These are phyloP conservation scores for Drosophila neoperkinsi DNA, from an alignment of 2,888 invertebrate genomes.

Conservation along the genomic window DNA sequence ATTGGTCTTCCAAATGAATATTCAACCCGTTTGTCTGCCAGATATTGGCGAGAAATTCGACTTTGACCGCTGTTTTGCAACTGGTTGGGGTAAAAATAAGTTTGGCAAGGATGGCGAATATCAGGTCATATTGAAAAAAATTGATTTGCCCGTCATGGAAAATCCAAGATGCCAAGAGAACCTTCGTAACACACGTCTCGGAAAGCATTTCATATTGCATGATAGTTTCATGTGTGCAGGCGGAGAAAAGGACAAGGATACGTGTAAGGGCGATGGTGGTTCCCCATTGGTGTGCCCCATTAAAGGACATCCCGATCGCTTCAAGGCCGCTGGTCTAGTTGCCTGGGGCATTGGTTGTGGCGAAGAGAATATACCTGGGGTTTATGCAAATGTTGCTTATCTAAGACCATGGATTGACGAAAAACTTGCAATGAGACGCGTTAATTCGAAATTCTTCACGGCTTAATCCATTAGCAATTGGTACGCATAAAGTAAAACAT, in stretches of 20 bases:
- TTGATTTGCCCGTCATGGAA: conserved; percentile 90
- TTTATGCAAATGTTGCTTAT: conserved; percentile 89
- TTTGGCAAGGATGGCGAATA: conserved; percentile 85
- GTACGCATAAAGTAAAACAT: not conserved
- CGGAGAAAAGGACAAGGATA: conserved; percentile 89
- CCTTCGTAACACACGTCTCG: conserved; percentile 89
- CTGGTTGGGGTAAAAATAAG: conserved; percentile 84
- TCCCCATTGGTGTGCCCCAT: conserved; percentile 92
- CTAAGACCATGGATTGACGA: conserved; percentile 90
- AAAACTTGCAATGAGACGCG: conserved; percentile 77
- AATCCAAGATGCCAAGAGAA: conserved; percentile 84
- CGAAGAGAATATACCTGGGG: conserved; percentile 88
- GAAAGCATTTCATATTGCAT: conserved; percentile 88
- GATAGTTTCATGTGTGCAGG: conserved; percentile 92
- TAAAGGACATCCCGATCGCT: conserved; percentile 74
- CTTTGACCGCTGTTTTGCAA: conserved; percentile 76
- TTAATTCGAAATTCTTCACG: conserved; percentile 67
- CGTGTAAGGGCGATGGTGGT: conserved; percentile 92
- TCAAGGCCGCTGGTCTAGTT: conserved; percentile 88
- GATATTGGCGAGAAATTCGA: conserved; percentile 84
- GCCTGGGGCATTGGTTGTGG: conserved; percentile 95
- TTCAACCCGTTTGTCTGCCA: conserved; percentile 90
- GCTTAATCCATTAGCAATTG: conserved; percentile 36
- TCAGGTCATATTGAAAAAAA: conserved; percentile 89
- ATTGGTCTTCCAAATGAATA: conserved; percentile 87